Conservation (phyloP, 2,888 invertebrate species). For the Salticus scenicus region DNA sequence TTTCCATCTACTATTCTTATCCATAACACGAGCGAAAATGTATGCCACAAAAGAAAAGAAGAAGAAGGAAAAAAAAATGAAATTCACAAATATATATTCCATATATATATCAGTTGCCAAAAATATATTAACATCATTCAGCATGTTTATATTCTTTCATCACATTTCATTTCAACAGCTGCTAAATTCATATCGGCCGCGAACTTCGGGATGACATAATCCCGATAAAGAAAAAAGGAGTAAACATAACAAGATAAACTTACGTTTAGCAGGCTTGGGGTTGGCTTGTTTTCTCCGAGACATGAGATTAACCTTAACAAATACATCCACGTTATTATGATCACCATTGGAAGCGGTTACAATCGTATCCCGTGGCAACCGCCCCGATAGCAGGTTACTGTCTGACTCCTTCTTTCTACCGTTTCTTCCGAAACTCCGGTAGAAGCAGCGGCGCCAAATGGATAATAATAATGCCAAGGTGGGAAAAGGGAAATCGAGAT, state of each 20-base stretch:
- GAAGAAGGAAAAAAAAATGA: no score
- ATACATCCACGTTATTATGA: conserved; percentile 41
- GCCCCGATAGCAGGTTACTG: conserved; percentile 22
- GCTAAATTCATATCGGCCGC: no score
- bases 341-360: conserved; percentile 54
- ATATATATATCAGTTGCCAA: no score
- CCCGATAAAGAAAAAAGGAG: no score
- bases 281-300: conserved; percentile 66
- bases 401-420: background rate
- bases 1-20: no score
- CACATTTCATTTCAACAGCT: no score
- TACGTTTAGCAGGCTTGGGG: conserved; percentile 65
- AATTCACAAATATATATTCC: no score
- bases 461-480: background rate
- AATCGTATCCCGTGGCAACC: conserved; percentile 54
- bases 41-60: no score
- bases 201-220: no score
- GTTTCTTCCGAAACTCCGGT: background rate
- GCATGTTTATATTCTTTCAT: no score
- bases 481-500: background rate
- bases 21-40: no score
- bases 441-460: background rate
- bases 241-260: conserved; percentile 17
- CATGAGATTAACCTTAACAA: conserved; percentile 44
- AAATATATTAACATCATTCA: no score